Conservation (phyloP, 2,797 vertebrate genomes). For the Melanogrammus aeglefinus region DNA sequence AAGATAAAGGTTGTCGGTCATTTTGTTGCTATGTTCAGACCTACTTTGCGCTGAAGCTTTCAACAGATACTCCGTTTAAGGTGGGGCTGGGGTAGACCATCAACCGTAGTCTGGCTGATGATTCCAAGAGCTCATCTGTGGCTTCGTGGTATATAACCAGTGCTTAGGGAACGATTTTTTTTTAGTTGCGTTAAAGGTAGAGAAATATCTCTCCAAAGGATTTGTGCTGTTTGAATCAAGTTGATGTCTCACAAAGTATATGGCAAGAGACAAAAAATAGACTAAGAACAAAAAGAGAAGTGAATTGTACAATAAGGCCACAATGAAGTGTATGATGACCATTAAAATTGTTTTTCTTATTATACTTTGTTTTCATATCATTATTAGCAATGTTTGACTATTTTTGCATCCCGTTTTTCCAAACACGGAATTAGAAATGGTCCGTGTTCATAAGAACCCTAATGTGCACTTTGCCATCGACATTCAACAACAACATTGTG, state of each 20-base stretch:
- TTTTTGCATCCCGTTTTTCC: too few relatives aligned
- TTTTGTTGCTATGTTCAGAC: neutral
- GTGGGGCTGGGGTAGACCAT: neutral
- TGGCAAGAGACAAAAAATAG: neutral
- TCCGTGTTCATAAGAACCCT: neutral
- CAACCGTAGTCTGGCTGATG: neutral
- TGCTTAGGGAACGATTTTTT: neutral
- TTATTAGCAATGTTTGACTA: neutral
- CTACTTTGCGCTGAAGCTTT: neutral
- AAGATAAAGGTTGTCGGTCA: neutral
- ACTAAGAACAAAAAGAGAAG: neutral
- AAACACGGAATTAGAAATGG: too few relatives aligned
- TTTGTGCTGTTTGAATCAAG: neutral
- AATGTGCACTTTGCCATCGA: neutral
- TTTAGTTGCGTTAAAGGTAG: neutral
- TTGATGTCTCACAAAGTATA: neutral
- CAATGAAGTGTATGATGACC: neutral
- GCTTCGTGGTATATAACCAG: neutral
- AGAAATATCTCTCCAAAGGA: neutral
- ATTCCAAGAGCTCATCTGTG: neutral
- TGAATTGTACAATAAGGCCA: neutral
- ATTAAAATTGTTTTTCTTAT: neutral
- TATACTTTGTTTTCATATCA: neutral
- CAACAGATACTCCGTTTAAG: neutral
- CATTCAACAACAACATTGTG: neutral